phyloP scores from a whole-genome alignment of 2,888 invertebrate genomes.

The Trilocha varians region DNA sequence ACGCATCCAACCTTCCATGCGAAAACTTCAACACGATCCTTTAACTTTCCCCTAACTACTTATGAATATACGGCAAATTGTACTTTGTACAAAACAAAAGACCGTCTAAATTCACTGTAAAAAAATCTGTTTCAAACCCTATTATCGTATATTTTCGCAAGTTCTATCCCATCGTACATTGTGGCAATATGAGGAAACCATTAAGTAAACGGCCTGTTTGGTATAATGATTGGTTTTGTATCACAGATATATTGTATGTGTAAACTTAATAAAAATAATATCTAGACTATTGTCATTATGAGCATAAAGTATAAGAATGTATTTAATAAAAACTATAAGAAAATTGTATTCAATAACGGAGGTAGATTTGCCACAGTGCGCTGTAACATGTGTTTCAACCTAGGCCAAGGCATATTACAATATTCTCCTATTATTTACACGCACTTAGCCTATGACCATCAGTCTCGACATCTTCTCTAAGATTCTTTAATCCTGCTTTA shows the following conservation, averaged over 20 bases:
- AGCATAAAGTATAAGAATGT: constrained; percentile 30
- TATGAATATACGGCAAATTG: constrained; percentile 70
- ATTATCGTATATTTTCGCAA: constrained; percentile 38
- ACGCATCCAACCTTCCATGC: constrained; percentile 56
- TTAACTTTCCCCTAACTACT: constrained; percentile 65
- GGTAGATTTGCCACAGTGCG: constrained; percentile 62
- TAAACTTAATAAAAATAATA: constrained; percentile 54
- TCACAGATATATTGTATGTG: constrained; percentile 64
- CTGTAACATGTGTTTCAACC: constrained; percentile 57
- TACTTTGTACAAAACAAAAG: constrained; percentile 72
- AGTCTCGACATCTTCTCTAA: constrained; percentile 66
- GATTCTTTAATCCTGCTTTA: constrained; percentile 59
- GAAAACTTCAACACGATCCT: constrained; percentile 48
- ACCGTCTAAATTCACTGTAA: constrained; percentile 50
- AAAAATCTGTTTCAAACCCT: constrained; percentile 45
- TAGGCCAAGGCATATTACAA: constrained; percentile 67
- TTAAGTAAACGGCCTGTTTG: constrained; percentile 44
- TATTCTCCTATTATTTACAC: constrained; percentile 72
- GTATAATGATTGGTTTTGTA: constrained; percentile 41
- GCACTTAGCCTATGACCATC: constrained; percentile 69
- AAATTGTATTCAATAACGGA: constrained; percentile 17
- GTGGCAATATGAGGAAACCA: constrained; percentile 50
- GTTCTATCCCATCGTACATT: constrained; percentile 32
- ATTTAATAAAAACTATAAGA: constrained; percentile 9
- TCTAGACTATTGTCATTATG: constrained; percentile 40